phyloP scores from a whole-genome alignment of 1,140 invertebrate genomes.

The Adoxophyes honmai region DNA sequence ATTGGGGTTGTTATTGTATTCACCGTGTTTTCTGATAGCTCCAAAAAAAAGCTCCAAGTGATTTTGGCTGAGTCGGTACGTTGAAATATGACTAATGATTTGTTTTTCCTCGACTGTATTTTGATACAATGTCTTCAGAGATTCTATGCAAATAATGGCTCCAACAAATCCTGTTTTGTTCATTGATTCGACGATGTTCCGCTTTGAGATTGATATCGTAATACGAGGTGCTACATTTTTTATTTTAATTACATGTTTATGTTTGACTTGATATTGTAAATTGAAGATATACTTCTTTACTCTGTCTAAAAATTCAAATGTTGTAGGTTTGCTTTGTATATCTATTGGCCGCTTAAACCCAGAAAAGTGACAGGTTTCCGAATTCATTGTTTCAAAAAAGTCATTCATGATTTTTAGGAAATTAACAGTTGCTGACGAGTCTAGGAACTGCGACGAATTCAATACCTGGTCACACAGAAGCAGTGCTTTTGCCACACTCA shows the following conservation, averaged over 20 bases:
- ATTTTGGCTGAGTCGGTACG: slow-evolving; percentile 24
- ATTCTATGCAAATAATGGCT: slow-evolving; percentile 25
- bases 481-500: neutral
- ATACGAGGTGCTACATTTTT: slow-evolving; percentile 5
- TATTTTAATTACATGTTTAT: slow-evolving; percentile 16
- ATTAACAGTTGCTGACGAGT: neutral
- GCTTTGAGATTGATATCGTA: slow-evolving; percentile 18
- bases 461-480: neutral
- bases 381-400: slow-evolving; percentile 19
- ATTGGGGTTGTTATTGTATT: slow-evolving; percentile 31
- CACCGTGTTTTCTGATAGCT: slow-evolving; percentile 23
- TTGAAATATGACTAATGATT: slow-evolving; percentile 20
- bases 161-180: slow-evolving; percentile 26
- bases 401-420: slow-evolving; percentile 21
- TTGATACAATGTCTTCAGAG: slow-evolving; percentile 18
- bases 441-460: too few relatives aligned
- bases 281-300: slow-evolving; percentile 15
- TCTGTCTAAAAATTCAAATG: slow-evolving; percentile 15
- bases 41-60: slow-evolving; percentile 30
- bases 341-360: slow-evolving; percentile 15
- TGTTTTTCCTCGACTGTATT: slow-evolving; percentile 19
- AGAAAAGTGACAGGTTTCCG: slow-evolving; percentile 23
- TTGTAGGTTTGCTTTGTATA: slow-evolving; percentile 3
- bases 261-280: neutral
- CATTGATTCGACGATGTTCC: slow-evolving; percentile 18